Base-by-base conservation (phyloP, 1,140 invertebrate species). In the Cherax quadricarinatus region DNA sequence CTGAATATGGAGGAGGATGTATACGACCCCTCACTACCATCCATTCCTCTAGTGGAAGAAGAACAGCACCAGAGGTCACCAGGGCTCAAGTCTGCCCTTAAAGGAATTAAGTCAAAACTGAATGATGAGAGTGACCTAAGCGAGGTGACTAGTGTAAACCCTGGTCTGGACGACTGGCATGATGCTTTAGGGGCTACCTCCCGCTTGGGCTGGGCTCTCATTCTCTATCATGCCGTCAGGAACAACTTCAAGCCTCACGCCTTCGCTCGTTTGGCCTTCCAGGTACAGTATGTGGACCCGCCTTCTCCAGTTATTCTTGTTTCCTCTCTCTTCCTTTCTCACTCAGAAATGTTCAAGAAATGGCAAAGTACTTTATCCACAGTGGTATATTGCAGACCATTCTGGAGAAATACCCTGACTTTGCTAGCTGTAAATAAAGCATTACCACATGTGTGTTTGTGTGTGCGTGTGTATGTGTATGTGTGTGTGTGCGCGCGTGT, bases 151-250 rank as follows among this genome's bases (percentile, higher is more conserved):
- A 90, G 82, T 41, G 85, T 87, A 6, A 87, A 87, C 21, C 93
- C 92, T 9, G 81, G 81, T 18, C 82, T 94, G 21, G 73, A 92
- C 73, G 87, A 92, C 49, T 94, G 94, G 94, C 90, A 93, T 75
- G 75, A 94, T 24, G 80, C 93, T 18, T 24, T 94, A 16, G 70
- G 86, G 1, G 80, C 87, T 41, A 93, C 94, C 4, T 82, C 86
- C 1, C 92, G 89, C 16, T 30, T 94, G 16, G 94, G 94, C 18
- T 93, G 93, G 94, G 92, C 93, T 1, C 57, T 94, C 21, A 73
- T 93, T 48, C 92, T 94, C 51, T 94, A 94, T 70, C 89, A 89
- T 62, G 94, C 91, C 81, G 91, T 94, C 89, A 93, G 92, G 85
- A 93, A 93, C 70, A 89, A 93, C 83, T 92, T 93, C 66, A 86